Evolutionary conservation across 2,888 invertebrate species (phyloP).

Genomic region (Agrotis exclamationis): DNA sequence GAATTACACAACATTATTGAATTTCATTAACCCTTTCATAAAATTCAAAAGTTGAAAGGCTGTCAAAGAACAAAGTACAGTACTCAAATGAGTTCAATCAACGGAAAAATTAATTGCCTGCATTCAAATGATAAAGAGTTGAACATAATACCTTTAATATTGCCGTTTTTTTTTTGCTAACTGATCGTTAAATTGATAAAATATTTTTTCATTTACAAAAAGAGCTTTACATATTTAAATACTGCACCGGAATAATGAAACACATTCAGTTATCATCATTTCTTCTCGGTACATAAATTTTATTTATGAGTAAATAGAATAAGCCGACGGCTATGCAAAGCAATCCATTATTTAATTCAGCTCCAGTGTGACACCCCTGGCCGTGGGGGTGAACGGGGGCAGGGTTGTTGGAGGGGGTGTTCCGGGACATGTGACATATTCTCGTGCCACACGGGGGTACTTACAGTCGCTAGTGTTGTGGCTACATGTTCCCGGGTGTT

Average conservation of each 20-base stretch:
- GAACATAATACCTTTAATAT: not conserved
- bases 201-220: not conserved
- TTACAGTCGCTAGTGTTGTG: slow-evolving; percentile 79
- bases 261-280: slow-evolving; percentile 43
- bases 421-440: slow-evolving; percentile 86
- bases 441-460: slow-evolving; percentile 82
- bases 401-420: slow-evolving; percentile 69
- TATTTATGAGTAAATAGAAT: slow-evolving; percentile 72
- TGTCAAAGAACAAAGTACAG: slow-evolving; percentile 16
- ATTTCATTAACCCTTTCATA: not conserved
- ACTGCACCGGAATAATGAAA: slow-evolving; percentile 8
- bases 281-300: slow-evolving; percentile 55
- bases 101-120: slow-evolving; percentile 10
- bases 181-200: slow-evolving; percentile 6
- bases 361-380: slow-evolving; percentile 73
- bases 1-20: not conserved
- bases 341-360: slow-evolving; percentile 83
- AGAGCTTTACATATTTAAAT: not conserved
- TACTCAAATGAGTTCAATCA: slow-evolving; percentile 20
- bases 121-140: slow-evolving; percentile 16
- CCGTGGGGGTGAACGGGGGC: slow-evolving; percentile 57
- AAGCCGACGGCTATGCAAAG: slow-evolving; percentile 75
- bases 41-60: slow-evolving; percentile 21
- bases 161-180: not conserved
- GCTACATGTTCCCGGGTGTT: slow-evolving; percentile 78